These are phyloP conservation scores for Agrochola litura DNA, from an alignment of 2,888 invertebrate genomes.

Conservation along the genomic window DNA sequence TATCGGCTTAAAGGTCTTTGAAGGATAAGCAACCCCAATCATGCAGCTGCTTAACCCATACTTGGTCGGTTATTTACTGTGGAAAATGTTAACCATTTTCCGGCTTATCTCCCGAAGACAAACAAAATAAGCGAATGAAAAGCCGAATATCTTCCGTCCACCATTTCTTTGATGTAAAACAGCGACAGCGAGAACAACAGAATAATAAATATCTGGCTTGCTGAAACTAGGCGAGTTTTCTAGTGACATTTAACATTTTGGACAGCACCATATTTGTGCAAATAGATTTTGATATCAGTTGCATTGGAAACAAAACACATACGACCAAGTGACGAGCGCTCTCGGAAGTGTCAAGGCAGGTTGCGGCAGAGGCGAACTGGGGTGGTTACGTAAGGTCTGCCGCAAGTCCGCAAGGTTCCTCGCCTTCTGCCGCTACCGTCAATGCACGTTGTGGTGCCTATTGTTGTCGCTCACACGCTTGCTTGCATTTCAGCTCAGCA, in stretches of 20 bases:
- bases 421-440: conserved; percentile 66
- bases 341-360: conserved; percentile 79
- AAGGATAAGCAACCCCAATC: conserved; percentile 11
- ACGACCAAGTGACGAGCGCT: conserved; percentile 67
- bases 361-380: conserved; percentile 63
- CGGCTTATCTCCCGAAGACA: conserved; percentile 13
- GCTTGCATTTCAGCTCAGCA: conserved; percentile 76
- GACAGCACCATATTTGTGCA: conserved; percentile 30
- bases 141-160: conserved; percentile 1
- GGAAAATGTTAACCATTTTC: conserved; percentile 13
- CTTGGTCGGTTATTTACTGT: background rate
- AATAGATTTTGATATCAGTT: conserved; percentile 56
- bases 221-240: conserved; percentile 25
- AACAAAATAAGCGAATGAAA: conserved; percentile 15
- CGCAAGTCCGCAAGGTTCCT: conserved; percentile 73
- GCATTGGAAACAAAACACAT: conserved; percentile 63
- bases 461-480: conserved; percentile 77
- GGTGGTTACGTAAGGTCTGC: conserved; percentile 81
- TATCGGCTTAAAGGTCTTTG: conserved; percentile 1
- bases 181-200: conserved; percentile 5
- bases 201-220: conserved; percentile 14
- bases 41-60: background rate
- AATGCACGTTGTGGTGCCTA: conserved; percentile 73
- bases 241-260: conserved; percentile 29
- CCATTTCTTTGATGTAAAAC: conserved; percentile 6